Base-by-base conservation (phyloP, 2,113 vertebrate genomes). In the Porphyrio hochstetteri region DNA sequence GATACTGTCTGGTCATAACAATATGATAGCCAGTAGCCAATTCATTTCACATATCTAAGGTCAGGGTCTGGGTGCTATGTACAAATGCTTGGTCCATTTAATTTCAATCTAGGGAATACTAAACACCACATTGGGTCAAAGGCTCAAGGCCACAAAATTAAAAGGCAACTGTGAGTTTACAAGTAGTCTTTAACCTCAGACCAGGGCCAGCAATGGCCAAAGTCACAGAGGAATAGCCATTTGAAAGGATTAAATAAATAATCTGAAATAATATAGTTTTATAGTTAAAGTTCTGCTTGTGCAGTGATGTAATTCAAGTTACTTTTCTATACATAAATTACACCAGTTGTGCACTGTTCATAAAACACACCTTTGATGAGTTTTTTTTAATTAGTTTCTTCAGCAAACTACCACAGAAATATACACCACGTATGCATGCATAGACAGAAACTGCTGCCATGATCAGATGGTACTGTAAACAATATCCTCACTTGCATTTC, bases 21-120 rank as follows among this genome's bases (percentile, higher is more conserved):
- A 93, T 94, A 90, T 81, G 72, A 91, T 72, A 84, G 11, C 35
- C 18, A 52, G 56, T 35, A 94, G 59, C 75, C 77, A 96, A 95
- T 96, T 97, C 74, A 96, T 96, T 98, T 98, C 96, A 92, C 68
- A 96, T 95, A 93, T 96, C 69, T 97, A 96, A 97, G 87, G 93
- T 97, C 97, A 97, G 59, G 53, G 38, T 94, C 86, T 94, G 77
- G 42, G 61, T 79, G 79, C 82, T 96, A 78, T 25, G 78, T 88
- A 77, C 83, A 92, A 97, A 53, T 87, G 78, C 87, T 97, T 79
- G 50, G 60, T 95, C 85, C 60, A 84, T 96, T 97, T 94, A 96
- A 92, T 91, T 69, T 92, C 93, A 97, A 88, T 96, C 94, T 96
- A 71, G 48, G 90, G 81, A 97, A 93, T 80, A 71, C 64, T 77